Evolutionary conservation across 2,797 vertebrate species (phyloP).

Genomic region (Alca torda): DNA sequence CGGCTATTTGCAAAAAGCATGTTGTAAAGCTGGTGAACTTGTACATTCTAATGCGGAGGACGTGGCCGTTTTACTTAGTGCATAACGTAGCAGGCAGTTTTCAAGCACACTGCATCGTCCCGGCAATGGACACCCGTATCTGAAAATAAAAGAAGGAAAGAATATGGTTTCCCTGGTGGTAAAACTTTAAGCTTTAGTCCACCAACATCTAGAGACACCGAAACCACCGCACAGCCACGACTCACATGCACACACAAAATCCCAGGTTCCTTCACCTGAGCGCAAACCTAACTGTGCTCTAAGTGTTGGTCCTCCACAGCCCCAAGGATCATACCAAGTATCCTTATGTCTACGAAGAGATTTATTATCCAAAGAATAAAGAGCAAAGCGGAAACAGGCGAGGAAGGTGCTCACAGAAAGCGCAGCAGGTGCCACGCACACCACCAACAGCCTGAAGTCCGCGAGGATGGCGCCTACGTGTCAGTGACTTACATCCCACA

Average conservation of each 20-base stretch:
- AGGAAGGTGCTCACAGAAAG: neutral
- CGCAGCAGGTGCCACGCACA: accelerated
- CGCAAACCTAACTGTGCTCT: neutral
- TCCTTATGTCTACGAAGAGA: neutral
- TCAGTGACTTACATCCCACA: neutral
- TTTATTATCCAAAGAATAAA: neutral
- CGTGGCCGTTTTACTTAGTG: accelerated
- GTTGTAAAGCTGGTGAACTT: neutral
- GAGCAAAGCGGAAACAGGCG: neutral
- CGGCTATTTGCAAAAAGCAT: accelerated
- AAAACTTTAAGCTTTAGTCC: neutral
- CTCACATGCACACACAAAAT: too few relatives aligned
- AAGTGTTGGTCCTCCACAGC: neutral
- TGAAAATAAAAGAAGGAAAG: neutral
- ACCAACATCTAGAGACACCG: too few relatives aligned
- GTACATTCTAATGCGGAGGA: accelerated
- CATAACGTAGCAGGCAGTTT: neutral
- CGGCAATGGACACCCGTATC: accelerated
- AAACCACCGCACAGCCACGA: accelerated
- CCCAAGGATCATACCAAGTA: accelerated
- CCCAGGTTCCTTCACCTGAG: neutral
- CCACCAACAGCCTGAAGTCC: accelerated
- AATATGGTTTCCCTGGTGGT: neutral
- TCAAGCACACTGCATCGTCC: neutral
- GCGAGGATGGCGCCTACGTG: neutral